Evolutionary conservation across 2,888 invertebrate species (phyloP).

Genomic region (Synergus laeviventris): DNA sequence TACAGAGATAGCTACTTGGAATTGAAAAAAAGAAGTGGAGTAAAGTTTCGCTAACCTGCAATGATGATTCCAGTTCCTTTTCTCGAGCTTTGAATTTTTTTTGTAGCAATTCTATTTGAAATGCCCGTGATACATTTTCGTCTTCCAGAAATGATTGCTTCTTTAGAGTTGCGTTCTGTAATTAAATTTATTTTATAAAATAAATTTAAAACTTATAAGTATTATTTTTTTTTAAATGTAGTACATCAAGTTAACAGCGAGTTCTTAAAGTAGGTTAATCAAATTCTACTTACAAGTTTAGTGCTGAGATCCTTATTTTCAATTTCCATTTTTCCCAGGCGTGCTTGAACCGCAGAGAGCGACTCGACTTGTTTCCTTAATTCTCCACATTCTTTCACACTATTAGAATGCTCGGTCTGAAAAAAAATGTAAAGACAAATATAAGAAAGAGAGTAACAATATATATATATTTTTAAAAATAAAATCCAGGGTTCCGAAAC

Average conservation of each 20-base stretch:
- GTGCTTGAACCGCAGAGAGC: conserved; percentile 46
- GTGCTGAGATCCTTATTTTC: conserved; percentile 51
- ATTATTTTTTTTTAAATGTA: too few species aligned
- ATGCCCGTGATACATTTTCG: conserved; percentile 72
- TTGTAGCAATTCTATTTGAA: conserved; percentile 78
- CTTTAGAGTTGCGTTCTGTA: conserved; percentile 53
- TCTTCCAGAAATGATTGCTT: conserved; percentile 50
- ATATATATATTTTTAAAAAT: too few species aligned
- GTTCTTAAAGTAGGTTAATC: not conserved
- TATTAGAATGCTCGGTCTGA: conserved; percentile 42
- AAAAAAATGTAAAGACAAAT: not conserved
- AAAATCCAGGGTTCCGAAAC: not conserved
- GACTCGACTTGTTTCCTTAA: conserved; percentile 50
- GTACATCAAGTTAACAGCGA: too few species aligned
- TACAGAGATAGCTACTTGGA: not conserved
- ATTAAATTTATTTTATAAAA: not conserved
- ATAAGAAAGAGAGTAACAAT: not conserved
- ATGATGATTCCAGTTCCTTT: conserved; percentile 73
- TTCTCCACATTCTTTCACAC: conserved; percentile 33
- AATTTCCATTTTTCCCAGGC: conserved; percentile 46
- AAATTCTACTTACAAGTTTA: conserved; percentile 41
- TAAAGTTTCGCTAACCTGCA: conserved; percentile 43
- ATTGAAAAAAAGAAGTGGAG: conserved; percentile 18
- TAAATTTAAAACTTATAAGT: too few species aligned
- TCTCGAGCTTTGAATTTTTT: conserved; percentile 78